Evolutionary conservation across 2,113 vertebrate species (phyloP).

Genomic region (Panthera leo): DNA sequence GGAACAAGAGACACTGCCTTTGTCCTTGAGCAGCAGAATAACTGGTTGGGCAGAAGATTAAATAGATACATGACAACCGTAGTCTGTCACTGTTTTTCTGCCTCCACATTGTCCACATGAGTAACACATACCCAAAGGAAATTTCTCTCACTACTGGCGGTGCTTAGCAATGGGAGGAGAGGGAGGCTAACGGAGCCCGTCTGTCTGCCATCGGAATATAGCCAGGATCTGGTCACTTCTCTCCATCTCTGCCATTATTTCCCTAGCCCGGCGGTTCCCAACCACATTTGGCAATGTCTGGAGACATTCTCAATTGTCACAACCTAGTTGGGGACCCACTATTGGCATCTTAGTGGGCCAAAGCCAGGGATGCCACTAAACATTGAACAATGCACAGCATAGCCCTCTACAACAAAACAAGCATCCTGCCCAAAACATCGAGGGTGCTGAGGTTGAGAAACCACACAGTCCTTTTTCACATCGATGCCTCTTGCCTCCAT

Average conservation of each 20-base stretch:
- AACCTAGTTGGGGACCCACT: no score
- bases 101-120: fast-evolving
- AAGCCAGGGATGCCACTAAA: not conserved
- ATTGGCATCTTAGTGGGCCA: not conserved
- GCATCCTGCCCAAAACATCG: not conserved
- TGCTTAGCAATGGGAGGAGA: not conserved
- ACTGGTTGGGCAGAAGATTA: not conserved
- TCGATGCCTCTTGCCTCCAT: not conserved
- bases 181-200: fast-evolving
- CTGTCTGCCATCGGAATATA: not conserved
- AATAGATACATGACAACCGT: not conserved
- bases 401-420: not conserved
- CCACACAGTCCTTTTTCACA: fast-evolving
- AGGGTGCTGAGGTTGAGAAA: not conserved
- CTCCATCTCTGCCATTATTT: no score
- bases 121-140: not conserved
- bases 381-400: fast-evolving
- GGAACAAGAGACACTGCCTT: not conserved
- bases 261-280: not conserved
- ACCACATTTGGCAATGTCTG: not conserved
- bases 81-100: not conserved
- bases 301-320: not conserved
- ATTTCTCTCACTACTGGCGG: not conserved
- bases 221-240: not conserved
- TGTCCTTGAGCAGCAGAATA: not conserved